phyloP scores from a whole-genome alignment of 2,113 vertebrate genomes.

The Xyrauchen texanus region DNA sequence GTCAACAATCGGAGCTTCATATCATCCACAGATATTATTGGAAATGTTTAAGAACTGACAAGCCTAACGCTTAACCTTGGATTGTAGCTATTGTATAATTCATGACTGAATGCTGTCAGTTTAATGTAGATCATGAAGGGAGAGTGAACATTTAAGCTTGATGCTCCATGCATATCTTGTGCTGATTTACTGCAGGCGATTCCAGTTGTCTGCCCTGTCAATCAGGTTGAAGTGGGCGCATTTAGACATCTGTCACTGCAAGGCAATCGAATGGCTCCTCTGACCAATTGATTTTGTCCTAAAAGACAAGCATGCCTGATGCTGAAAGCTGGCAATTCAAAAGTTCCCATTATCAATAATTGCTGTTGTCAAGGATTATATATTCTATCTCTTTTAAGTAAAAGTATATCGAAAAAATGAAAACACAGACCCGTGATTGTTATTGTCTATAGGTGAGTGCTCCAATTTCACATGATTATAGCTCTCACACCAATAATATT shows the following conservation, averaged over 20 bases:
- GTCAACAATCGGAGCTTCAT: neutral
- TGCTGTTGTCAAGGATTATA: neutral
- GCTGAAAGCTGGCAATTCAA: neutral
- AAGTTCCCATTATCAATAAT: neutral
- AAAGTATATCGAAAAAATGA: too few relatives aligned
- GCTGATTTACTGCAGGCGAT: neutral
- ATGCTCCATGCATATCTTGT: neutral
- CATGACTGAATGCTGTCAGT: neutral
- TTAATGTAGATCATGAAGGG: neutral
- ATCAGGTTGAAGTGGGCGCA: slow-evolving; percentile 10
- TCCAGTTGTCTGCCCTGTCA: neutral
- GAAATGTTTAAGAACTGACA: neutral
- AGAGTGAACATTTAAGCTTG: neutral
- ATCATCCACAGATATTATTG: neutral
- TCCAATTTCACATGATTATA: neutral
- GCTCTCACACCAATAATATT: neutral
- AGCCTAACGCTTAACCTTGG: neutral
- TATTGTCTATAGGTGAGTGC: neutral
- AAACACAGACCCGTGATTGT: neutral
- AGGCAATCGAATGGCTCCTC: neutral
- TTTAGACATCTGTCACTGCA: slow-evolving; percentile 7
- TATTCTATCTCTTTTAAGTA: neutral
- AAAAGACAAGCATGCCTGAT: neutral
- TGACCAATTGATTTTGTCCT: slow-evolving; percentile 18
- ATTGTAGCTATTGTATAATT: neutral